phyloP scores from a whole-genome alignment of 2,797 vertebrate species.

The Denticeps clupeoides region DNA sequence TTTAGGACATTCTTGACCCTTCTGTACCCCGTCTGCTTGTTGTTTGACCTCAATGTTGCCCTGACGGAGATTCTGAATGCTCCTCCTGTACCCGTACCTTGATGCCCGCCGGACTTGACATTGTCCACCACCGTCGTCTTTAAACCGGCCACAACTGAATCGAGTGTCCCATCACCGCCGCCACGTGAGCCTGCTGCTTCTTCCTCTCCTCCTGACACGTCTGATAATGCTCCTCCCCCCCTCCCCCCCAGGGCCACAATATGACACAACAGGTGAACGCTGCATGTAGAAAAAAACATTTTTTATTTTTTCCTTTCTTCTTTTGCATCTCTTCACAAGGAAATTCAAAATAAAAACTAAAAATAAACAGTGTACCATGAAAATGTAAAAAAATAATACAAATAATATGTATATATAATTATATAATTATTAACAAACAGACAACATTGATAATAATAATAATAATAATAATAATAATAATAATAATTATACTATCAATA shows the following conservation, averaged over 20 bases:
- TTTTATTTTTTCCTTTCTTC: conserved; percentile 61
- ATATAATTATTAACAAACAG: conserved; percentile 73
- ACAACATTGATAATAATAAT: conserved; percentile 58
- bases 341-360: conserved; percentile 60
- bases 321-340: conserved; percentile 63
- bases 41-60: too few species aligned
- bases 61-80: too few species aligned
- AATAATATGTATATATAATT: conserved; percentile 78
- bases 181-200: too few species aligned
- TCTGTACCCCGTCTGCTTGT: too few species aligned
- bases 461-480: conserved; percentile 51
- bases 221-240: too few species aligned
- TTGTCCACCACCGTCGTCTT: too few species aligned
- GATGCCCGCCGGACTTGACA: too few species aligned
- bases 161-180: too few species aligned
- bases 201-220: too few species aligned
- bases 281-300: conserved; percentile 60
- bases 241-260: conserved; percentile 14
- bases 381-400: conserved; percentile 78
- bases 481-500: conserved; percentile 50
- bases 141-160: too few species aligned
- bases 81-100: too few species aligned
- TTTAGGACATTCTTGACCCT: too few species aligned
- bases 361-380: conserved; percentile 69
- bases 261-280: conserved; percentile 2